A percentile compares a stretch with the other conserved stretches of the same genome.
These are phyloP conservation scores for Diloba caeruleocephala DNA, from an alignment of 2,888 invertebrate species.

Conservation along the genomic window DNA sequence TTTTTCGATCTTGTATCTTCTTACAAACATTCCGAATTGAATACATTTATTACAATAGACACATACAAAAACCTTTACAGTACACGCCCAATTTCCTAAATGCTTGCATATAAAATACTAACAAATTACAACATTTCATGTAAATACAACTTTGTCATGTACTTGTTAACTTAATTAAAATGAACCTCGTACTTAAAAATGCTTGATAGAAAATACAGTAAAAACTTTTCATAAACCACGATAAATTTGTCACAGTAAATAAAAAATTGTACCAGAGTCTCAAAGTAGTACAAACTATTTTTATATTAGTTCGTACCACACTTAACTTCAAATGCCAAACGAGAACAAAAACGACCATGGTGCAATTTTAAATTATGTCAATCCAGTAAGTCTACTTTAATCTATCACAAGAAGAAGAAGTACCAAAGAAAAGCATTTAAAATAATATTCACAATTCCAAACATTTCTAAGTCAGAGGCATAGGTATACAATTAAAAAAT, in stretches of 20 bases:
- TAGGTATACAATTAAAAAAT: constrained; percentile 47
- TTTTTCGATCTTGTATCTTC: constrained; percentile 17
- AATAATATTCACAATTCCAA: background rate
- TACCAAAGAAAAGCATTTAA: too few species aligned
- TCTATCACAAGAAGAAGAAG: too few species aligned
- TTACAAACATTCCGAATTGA: constrained; percentile 19
- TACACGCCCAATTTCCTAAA: constrained; percentile 32
- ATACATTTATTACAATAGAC: constrained; percentile 35
- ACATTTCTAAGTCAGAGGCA: constrained; percentile 35
- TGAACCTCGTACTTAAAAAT: constrained; percentile 33
- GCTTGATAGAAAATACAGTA: constrained; percentile 6
- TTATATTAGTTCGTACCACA: too few species aligned
- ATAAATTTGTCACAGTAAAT: constrained; percentile 1
- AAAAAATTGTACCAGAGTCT: background rate
- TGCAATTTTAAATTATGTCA: too few species aligned
- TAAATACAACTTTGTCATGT: constrained; percentile 59
- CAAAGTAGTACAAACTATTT: background rate
- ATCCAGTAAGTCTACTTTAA: too few species aligned
- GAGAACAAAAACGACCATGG: too few species aligned
- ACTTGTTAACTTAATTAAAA: constrained; percentile 52
- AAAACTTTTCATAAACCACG: background rate
- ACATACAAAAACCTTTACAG: constrained; percentile 3
- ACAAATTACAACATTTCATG: constrained; percentile 51
- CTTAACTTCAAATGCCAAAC: background rate
- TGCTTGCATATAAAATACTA: constrained; percentile 34